Percentiles rank a stretch among this genome's conserved stretches.
phyloP scores from a whole-genome alignment of 2,888 invertebrate genomes.

The Entomobrya proxima region DNA sequence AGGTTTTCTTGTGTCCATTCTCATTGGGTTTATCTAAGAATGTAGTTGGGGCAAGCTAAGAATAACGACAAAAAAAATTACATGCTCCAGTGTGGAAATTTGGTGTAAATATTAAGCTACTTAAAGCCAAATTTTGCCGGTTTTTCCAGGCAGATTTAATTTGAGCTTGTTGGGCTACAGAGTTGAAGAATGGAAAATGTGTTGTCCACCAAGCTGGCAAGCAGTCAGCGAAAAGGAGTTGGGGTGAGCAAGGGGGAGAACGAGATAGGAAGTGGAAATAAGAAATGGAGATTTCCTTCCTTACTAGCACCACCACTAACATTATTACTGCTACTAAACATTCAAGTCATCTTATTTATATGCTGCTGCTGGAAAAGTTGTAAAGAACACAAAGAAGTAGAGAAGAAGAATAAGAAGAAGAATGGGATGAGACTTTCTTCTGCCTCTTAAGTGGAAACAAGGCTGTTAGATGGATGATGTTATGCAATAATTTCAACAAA shows the following conservation, averaged over 20 bases:
- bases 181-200: conserved; percentile 33
- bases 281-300: conserved; percentile 45
- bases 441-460: conserved; percentile 25
- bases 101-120: conserved; percentile 32
- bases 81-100: background rate
- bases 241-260: conserved; percentile 18
- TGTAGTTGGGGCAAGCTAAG: conserved; percentile 5
- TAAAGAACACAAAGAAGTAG: conserved; percentile 29
- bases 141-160: conserved; percentile 18
- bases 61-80: background rate
- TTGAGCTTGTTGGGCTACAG: background rate
- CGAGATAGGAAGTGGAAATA: conserved; percentile 40
- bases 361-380: conserved; percentile 37
- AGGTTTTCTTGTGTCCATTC: background rate
- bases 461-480: conserved; percentile 31
- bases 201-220: conserved; percentile 31
- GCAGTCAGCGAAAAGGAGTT: background rate
- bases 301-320: conserved; percentile 6
- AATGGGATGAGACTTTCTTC: conserved; percentile 25
- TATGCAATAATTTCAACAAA: conserved; percentile 30
- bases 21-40: background rate
- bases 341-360: conserved; percentile 20
- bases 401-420: conserved; percentile 23
- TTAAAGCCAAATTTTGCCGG: conserved; percentile 30
- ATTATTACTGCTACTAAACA: background rate